Conservation (phyloP, 30 jellyfish, hydroid and myxozoan genomes). For the Pseudorhiza aurosa region DNA sequence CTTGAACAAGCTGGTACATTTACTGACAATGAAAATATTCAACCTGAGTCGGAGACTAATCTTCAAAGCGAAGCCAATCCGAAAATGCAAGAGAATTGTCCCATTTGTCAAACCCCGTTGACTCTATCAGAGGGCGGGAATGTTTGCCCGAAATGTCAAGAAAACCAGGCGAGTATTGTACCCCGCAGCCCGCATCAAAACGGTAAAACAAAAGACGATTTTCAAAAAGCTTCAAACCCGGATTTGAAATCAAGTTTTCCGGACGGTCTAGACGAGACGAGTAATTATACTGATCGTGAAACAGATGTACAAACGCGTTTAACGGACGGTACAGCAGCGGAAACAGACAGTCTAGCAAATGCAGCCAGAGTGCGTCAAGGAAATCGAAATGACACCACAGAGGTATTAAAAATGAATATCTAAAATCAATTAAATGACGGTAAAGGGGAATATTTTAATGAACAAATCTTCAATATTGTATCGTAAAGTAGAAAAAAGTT, state of each 20-base stretch:
- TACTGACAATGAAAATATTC: slow-evolving; percentile 3
- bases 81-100: slow-evolving; percentile 1
- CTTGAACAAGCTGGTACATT: slow-evolving; percentile 20
- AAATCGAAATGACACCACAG: slow-evolving; percentile 19
- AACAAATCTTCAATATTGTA: too few relatives aligned
- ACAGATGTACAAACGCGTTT: slow-evolving; percentile 59
- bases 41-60: slow-evolving; percentile 33
- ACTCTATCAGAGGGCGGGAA: not conserved
- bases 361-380: slow-evolving; percentile 70
- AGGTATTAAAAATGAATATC: slow-evolving; percentile 16
- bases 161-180: not conserved
- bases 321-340: slow-evolving; percentile 42
- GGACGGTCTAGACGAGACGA: slow-evolving; percentile 48
- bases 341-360: slow-evolving; percentile 55
- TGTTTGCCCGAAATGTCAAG: slow-evolving; percentile 23
- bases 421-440: too few relatives aligned
- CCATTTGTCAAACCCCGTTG: slow-evolving; percentile 50
- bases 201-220: not conserved
- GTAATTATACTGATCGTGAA: slow-evolving; percentile 66
- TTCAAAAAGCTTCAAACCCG: slow-evolving; percentile 23
- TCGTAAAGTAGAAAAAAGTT: too few relatives aligned
- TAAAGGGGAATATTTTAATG: too few relatives aligned
- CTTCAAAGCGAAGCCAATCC: slow-evolving; percentile 30
- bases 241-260: slow-evolving; percentile 63
- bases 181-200: slow-evolving; percentile 22